Conservation (phyloP, 2,888 invertebrate species). For the Mactromeris polynyma region DNA sequence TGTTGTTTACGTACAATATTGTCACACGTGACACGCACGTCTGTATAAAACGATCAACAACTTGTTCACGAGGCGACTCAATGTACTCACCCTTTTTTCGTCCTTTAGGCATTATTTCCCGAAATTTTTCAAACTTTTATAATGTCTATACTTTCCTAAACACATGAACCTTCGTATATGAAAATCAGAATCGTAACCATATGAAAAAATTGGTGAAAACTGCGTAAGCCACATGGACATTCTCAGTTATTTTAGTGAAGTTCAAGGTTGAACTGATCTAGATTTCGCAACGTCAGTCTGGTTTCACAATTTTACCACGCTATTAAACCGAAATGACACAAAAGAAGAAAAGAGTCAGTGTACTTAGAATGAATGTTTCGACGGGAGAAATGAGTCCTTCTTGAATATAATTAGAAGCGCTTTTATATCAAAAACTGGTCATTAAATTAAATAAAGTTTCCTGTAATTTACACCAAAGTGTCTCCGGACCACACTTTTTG, state of each 20-base stretch:
- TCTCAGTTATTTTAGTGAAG: slow-evolving; percentile 47
- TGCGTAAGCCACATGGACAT: slow-evolving; percentile 78
- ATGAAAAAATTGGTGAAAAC: slow-evolving; percentile 69
- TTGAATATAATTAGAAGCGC: no score
- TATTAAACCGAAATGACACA: background rate
- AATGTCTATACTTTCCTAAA: slow-evolving; percentile 77
- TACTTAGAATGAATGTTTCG: no score
- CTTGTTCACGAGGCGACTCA: slow-evolving; percentile 13
- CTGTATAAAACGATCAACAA: slow-evolving; percentile 24
- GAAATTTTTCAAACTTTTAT: slow-evolving; percentile 73
- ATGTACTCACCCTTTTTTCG: slow-evolving; percentile 77
- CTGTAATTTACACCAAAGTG: no score
- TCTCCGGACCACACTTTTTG: no score
- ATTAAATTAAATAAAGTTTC: no score
- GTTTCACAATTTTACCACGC: background rate
- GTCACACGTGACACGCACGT: slow-evolving; percentile 27
- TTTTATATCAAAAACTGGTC: no score
- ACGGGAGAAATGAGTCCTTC: no score
- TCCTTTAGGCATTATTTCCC: slow-evolving; percentile 82
- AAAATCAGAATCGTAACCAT: slow-evolving; percentile 76
- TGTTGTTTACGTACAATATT: slow-evolving; percentile 6
- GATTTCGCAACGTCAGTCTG: slow-evolving; percentile 42
- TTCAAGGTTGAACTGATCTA: slow-evolving; percentile 66
- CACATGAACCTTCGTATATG: slow-evolving; percentile 80
- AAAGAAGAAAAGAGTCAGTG: no score